phyloP scores from a whole-genome alignment of 2,888 invertebrate genomes.

The Leptodirus hochenwartii region DNA sequence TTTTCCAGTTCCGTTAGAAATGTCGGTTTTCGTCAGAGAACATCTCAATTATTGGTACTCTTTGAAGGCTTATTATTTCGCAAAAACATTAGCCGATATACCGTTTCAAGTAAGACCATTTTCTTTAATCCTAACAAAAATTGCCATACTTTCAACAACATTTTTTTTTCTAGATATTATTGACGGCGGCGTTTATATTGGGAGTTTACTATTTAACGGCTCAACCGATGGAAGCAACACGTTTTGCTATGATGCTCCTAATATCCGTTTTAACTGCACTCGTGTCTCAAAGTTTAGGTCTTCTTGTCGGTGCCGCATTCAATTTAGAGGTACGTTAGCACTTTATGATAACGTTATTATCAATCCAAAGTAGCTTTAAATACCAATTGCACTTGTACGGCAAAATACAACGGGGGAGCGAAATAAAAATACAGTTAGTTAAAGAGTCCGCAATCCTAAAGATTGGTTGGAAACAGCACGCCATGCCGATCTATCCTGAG shows the following conservation, averaged over 20 bases:
- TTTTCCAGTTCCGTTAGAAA: constrained; percentile 79
- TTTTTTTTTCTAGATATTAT: constrained; percentile 50
- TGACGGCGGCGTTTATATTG: constrained; percentile 69
- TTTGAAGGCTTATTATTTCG: constrained; percentile 88
- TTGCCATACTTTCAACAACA: not conserved
- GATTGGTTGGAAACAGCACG: no score
- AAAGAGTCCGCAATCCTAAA: no score
- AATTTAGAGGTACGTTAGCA: constrained; percentile 58
- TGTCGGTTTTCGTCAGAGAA: constrained; percentile 87
- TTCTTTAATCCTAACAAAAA: not conserved
- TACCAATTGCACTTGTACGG: not conserved
- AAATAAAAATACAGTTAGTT: no score
- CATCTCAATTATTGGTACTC: constrained; percentile 97
- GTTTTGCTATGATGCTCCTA: constrained; percentile 64
- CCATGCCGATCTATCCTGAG: no score
- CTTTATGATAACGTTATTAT: constrained; percentile 2
- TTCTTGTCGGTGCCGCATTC: constrained; percentile 85
- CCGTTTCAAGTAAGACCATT: constrained; percentile 69
- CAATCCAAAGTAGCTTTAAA: not conserved
- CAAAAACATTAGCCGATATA: constrained; percentile 89
- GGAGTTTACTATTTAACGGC: constrained; percentile 93
- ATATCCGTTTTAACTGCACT: constrained; percentile 68
- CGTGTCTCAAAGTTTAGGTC: constrained; percentile 81
- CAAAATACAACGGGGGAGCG: no score
- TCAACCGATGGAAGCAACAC: constrained; percentile 74